Evolutionary conservation across 92 coral and sea anemone species (phyloP), one percentile per base, ranked within the genome.

Genomic region (Umimayanthus chanpuru): DNA sequence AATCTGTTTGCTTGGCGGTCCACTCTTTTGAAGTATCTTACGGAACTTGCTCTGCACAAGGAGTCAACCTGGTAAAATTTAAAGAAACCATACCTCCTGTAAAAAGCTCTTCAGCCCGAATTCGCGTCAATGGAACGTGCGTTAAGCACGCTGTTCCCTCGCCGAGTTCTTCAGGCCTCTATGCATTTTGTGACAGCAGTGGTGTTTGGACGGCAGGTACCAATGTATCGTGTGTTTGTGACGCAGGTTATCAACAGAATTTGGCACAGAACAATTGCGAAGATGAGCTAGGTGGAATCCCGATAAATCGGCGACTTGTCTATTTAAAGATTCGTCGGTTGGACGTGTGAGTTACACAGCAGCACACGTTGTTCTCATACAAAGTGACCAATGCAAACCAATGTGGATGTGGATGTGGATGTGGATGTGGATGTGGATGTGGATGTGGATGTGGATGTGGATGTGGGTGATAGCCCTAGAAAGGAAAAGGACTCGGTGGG

Each of bases 21-120:
- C 44, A 39, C 36, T 77, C 81, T 15, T 43, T 77, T 18, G 83
- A 79, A 28, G 39, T 79, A 12, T 50, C 83, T 40, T 79, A 26
- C 30, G 9, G 25, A n/a, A 29, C 9, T 28, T 79, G 83, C 40
- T 9, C 40, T 25, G 2, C 40, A 21, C 83, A 53, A 30, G 68
- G 70, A 26, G 25, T 53, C 23, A 28, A 49, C n/a, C 18, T 79
- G 67, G 12, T 79, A 29, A 50, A 15, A 28, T 47, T 79, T 50
- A 26, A 26, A 50, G 67, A 49, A 14, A 49, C 70, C 5, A 36
- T 50, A 11, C 0, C 44, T 28, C 82, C 82, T 25, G 44, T 1
- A 4, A 79, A 11, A 53, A 43, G 82, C 14, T 79, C 68, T 16
- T n/a, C 67, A 20, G 67, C 18, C 28, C 36, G 49, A 44, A 55